Percentiles rank a stretch among this genome's conserved stretches.
These are phyloP conservation scores for Menidia menidia DNA, from an alignment of 2,797 vertebrate species.

Conservation along the genomic window DNA sequence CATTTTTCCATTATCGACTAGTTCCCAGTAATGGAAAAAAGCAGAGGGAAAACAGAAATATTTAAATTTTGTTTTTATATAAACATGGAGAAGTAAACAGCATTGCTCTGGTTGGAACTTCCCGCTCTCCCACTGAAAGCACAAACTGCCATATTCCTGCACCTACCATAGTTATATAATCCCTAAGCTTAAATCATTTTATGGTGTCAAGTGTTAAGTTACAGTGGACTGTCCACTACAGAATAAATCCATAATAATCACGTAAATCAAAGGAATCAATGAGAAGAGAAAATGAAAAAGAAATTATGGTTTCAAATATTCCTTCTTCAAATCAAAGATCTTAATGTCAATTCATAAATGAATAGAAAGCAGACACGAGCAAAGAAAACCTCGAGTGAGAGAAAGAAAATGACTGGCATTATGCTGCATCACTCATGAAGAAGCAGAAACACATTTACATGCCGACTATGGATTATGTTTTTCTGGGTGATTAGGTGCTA, in stretches of 20 bases:
- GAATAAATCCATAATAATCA: no score
- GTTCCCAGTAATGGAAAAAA: background rate
- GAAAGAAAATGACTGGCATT: constrained; percentile 31
- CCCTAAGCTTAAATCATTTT: background rate
- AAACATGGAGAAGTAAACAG: background rate
- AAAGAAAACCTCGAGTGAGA: constrained; percentile 5
- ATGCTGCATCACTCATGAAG: constrained; percentile 65
- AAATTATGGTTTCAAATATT: background rate
- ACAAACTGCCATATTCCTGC: background rate
- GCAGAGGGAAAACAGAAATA: background rate
- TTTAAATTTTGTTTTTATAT: background rate
- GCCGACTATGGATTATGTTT: constrained; percentile 67
- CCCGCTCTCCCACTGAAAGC: background rate
- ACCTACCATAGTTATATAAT: background rate
- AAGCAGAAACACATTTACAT: constrained; percentile 52
- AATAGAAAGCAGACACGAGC: constrained; percentile 2
- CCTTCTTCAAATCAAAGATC: constrained; percentile 18
- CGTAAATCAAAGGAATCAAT: no score
- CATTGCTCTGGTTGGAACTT: background rate
- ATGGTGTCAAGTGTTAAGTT: background rate
- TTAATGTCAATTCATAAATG: background rate
- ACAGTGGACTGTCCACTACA: background rate
- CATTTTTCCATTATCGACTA: no score
- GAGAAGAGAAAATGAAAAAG: background rate
- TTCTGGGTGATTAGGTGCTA: constrained; percentile 77